Conservation (phyloP, 2,113 vertebrate genomes). For the Charadrius vociferus region DNA sequence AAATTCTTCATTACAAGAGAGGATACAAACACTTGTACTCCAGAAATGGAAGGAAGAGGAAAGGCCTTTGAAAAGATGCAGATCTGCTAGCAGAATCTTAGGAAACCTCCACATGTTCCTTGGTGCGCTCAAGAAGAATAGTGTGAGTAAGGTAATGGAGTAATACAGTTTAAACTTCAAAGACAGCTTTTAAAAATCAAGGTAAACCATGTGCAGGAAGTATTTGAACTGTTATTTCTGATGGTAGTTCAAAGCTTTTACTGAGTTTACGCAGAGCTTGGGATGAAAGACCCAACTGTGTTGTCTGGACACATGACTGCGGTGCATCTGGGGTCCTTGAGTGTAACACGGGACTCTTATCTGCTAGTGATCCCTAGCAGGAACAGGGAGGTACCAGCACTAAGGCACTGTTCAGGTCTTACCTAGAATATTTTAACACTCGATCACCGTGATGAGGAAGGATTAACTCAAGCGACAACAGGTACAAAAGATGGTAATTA, state of each 20-base stretch:
- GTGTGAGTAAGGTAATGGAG: not conserved
- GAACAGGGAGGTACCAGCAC: not conserved
- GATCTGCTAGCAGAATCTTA: not conserved
- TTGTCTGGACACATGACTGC: not conserved
- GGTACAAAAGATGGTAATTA: not conserved
- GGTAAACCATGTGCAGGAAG: not conserved
- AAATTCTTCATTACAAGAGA: not conserved
- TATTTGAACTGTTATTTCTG: not conserved
- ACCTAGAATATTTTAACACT: not conserved
- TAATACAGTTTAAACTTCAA: not conserved
- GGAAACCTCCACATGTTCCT: not conserved
- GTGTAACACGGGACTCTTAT: not conserved
- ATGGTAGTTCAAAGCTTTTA: not conserved
- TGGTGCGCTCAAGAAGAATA: not conserved
- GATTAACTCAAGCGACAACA: not conserved
- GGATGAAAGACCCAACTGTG: not conserved
- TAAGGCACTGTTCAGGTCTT: not conserved
- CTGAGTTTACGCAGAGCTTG: not conserved
- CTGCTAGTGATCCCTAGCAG: not conserved
- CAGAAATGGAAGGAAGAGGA: not conserved
- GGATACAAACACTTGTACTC: not conserved
- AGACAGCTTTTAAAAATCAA: not conserved
- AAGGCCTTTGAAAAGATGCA: not conserved
- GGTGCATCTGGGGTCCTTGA: not conserved
- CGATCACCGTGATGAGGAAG: not conserved